Conservation (phyloP, 2,113 vertebrate species). For the Aythya baeri region DNA sequence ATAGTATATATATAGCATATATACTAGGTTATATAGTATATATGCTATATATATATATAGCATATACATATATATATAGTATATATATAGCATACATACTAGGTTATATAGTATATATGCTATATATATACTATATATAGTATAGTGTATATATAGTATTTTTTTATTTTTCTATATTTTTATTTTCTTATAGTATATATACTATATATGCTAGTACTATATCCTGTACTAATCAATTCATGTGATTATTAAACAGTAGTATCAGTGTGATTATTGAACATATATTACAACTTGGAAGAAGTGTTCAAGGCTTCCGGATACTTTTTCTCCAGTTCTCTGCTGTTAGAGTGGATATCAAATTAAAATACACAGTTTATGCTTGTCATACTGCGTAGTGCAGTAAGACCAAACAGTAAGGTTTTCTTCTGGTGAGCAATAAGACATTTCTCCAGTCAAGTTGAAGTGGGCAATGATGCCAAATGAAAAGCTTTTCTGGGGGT, state of each 20-base stretch:
- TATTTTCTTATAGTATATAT: too few species aligned
- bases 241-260: background rate
- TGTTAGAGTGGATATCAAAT: background rate
- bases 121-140: too few species aligned
- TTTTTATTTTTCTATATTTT: too few species aligned
- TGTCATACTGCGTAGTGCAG: background rate
- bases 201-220: too few species aligned
- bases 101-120: too few species aligned
- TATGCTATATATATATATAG: too few species aligned
- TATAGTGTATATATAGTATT: too few species aligned
- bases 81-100: too few species aligned
- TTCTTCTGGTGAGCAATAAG: background rate
- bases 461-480: background rate
- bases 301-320: background rate
- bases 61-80: too few species aligned
- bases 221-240: too few species aligned
- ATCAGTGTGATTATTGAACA: background rate
- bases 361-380: background rate
- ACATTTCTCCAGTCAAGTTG: background rate
- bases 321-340: background rate
- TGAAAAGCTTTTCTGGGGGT: background rate
- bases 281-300: background rate
- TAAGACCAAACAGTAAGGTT: background rate
- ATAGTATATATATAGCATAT: too few species aligned
- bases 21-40: too few species aligned